Evolutionary conservation across 2,113 vertebrate genomes (phyloP).

Genomic region (Holacanthus passer): DNA sequence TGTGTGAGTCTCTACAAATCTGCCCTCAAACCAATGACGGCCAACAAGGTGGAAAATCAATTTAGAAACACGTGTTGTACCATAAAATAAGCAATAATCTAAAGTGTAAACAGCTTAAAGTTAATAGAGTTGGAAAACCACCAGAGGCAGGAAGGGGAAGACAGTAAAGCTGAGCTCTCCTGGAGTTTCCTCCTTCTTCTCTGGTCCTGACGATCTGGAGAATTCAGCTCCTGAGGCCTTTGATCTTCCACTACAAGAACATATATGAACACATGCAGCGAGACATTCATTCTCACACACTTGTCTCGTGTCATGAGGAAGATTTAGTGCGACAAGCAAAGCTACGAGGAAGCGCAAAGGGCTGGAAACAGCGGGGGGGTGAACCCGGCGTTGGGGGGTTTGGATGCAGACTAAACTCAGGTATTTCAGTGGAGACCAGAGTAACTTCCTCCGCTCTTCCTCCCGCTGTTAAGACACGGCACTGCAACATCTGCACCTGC

Average conservation of each 20-base stretch:
- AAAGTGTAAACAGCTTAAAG: background rate
- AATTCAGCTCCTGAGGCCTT: background rate
- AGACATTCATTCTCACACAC: background rate
- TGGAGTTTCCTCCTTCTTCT: background rate
- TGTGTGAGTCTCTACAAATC: too few species aligned
- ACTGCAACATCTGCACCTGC: conserved; percentile 19
- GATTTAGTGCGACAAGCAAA: background rate
- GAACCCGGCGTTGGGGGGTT: too few species aligned
- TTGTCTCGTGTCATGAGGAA: too few species aligned
- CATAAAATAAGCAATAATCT: background rate
- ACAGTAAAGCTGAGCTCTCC: background rate
- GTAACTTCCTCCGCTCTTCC: background rate
- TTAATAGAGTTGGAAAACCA: background rate
- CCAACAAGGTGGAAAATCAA: background rate
- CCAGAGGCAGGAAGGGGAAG: background rate
- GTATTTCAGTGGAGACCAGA: background rate
- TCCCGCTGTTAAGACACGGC: background rate
- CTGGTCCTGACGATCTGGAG: background rate
- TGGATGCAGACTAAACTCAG: conserved; percentile 8
- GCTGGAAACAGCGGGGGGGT: background rate
- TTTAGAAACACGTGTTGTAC: background rate
- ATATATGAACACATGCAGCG: background rate
- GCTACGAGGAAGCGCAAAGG: background rate
- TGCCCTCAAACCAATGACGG: too few species aligned
- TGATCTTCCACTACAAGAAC: background rate